phyloP scores from a whole-genome alignment of 2,797 vertebrate genomes.

The Hippocampus kuda region DNA sequence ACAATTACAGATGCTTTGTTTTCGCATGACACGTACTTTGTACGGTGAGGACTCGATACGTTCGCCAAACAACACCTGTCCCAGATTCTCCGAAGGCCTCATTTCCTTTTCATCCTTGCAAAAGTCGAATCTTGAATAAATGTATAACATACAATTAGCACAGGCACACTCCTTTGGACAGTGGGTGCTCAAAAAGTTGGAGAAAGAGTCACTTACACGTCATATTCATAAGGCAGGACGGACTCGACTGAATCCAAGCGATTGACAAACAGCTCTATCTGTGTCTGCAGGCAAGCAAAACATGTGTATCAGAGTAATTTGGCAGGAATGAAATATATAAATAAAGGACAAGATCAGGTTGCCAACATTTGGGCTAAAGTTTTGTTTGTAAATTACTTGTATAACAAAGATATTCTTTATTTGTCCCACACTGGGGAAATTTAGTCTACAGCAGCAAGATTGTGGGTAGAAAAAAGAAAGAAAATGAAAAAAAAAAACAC shows the following conservation, averaged over 20 bases:
- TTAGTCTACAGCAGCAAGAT: too few relatives aligned
- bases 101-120: slow-evolving; percentile 76
- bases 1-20: background rate
- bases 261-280: slow-evolving; percentile 81
- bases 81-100: slow-evolving; percentile 84
- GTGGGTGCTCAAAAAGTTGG: background rate
- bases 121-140: slow-evolving; percentile 77
- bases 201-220: slow-evolving; percentile 71
- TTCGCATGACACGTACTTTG: slow-evolving; percentile 62
- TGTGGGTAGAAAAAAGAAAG: too few relatives aligned
- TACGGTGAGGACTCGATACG: slow-evolving; percentile 84
- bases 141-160: background rate
- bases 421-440: too few relatives aligned
- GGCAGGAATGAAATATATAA: background rate
- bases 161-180: background rate
- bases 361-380: background rate
- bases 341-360: background rate
- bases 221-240: slow-evolving; percentile 81
- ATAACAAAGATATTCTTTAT: too few relatives aligned
- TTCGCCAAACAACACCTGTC: slow-evolving; percentile 86
- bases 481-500: too few relatives aligned
- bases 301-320: background rate
- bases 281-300: slow-evolving; percentile 53
- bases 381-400: background rate
- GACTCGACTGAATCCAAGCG: slow-evolving; percentile 85